Percentiles rank a stretch among this genome's conserved stretches.
Conservation (phyloP, 2,888 invertebrate genomes). For the Drosophila austrosaltans region DNA sequence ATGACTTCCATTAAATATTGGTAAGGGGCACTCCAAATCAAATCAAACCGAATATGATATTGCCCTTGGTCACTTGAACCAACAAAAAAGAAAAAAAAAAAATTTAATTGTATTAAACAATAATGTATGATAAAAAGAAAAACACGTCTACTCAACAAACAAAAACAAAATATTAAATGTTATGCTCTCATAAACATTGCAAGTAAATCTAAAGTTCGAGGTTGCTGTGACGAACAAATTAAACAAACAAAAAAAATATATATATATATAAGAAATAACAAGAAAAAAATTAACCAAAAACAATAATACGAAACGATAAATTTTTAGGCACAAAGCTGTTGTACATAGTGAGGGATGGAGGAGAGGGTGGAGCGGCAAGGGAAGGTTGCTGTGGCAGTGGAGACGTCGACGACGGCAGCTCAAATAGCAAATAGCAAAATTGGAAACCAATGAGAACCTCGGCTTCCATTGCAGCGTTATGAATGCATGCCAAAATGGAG, state of each 20-base stretch:
- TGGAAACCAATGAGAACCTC: conserved; percentile 79
- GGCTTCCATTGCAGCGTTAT: conserved; percentile 68
- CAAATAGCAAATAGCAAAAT: conserved; percentile 73
- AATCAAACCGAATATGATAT: conserved; percentile 1
- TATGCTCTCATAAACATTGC: conserved; percentile 78
- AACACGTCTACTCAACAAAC: conserved; percentile 51
- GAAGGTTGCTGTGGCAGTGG: not conserved
- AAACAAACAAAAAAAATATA: conserved; percentile 28
- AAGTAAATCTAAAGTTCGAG: conserved; percentile 80
- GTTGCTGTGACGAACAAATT: conserved; percentile 72
- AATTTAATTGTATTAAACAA: conserved; percentile 18
- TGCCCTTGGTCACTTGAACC: conserved; percentile 47
- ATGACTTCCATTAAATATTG: not conserved
- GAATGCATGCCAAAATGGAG: conserved; percentile 79
- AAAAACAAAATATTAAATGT: conserved; percentile 62
- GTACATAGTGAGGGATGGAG: not conserved
- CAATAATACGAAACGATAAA: conserved; percentile 60
- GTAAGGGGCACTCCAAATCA: not conserved
- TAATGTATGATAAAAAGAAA: conserved; percentile 27
- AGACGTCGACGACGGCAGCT: conserved; percentile 46
- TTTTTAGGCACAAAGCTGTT: conserved; percentile 72
- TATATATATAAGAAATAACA: conserved; percentile 12
- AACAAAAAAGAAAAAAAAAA: conserved; percentile 22
- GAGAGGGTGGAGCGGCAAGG: not conserved
- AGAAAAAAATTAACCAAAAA: conserved; percentile 34